Evolutionary conservation across 2,113 vertebrate genomes (phyloP), one percentile per base, ranked within the genome.

Genomic region (Microcebus jonahi): DNA sequence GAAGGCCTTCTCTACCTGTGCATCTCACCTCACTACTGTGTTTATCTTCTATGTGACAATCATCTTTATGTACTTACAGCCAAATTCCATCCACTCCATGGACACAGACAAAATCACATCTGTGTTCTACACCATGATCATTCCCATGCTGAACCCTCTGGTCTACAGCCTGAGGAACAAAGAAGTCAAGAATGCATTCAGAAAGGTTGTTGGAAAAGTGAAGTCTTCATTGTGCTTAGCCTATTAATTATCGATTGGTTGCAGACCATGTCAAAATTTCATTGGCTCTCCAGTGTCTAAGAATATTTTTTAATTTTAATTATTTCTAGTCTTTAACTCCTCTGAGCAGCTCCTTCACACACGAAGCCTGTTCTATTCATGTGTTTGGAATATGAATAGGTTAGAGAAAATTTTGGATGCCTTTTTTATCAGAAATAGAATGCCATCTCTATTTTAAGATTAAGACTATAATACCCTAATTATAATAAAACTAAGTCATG

Each of bases 1-100:
- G 53, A 97, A 97, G 45, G 97, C 92, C 20, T 97, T 97, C 5
- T 97, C 97, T 11, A 97, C 95, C 34, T 98, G 97, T 31, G 14
- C 83, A 0, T 95, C 94, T 11, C 96, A 98, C 67, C 67, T 98
- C 29, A 88, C 82, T 11, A 9, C 97, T 15, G 89, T 98, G 21
- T 96, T 91, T 15, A 89, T 97, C 50, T 97, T 97, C 80, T 97
- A 80, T 10, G 92, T 87, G 1, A 92, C 95, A 0, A 6, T 84
- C 15, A 93, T 79, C 11, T 96, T 96, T 88, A 95, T 87, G 92
- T 96, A 96, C 53, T 57, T 97, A 50, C 96, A 96, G 65, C 95
- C 97, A 2, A 94, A 18, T 5, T 94, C 97, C 11, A 86, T 39
- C 25, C 97, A 86, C 21, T 96, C 90, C 79, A 90, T 97, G 95